These are phyloP conservation scores for Chiroxiphia lanceolata DNA, from an alignment of 2,797 vertebrate genomes.

Conservation along the genomic window DNA sequence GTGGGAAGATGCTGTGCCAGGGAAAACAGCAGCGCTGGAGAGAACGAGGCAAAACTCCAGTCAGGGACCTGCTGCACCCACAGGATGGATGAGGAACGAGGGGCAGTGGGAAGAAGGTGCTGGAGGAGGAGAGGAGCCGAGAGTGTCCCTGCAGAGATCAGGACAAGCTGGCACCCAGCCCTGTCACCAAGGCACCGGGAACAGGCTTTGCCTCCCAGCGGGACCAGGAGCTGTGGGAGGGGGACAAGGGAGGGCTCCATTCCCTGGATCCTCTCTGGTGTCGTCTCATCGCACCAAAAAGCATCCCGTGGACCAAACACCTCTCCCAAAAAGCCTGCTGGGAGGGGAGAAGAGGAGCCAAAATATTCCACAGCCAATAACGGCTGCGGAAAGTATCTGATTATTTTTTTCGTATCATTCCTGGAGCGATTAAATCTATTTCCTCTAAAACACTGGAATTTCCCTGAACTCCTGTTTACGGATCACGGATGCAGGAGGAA, in stretches of 20 bases:
- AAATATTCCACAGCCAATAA: background rate
- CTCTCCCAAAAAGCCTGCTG: too few relatives aligned
- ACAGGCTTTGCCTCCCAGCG: background rate
- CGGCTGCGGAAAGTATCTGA: background rate
- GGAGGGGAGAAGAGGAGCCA: too few relatives aligned
- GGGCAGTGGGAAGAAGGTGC: background rate
- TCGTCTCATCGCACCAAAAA: background rate
- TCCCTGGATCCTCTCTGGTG: background rate
- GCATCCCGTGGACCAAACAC: accelerated
- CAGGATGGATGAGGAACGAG: background rate
- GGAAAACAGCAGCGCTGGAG: accelerated
- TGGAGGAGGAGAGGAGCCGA: background rate
- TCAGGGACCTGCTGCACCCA: background rate
- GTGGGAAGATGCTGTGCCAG: background rate
- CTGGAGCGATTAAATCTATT: constrained; percentile 40
- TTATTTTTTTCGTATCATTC: background rate
- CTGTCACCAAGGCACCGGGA: background rate
- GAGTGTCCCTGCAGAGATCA: background rate
- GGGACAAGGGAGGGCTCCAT: accelerated
- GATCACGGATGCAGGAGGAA: constrained; percentile 77
- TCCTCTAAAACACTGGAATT: constrained; percentile 38
- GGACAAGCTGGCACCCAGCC: background rate
- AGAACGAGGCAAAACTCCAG: background rate
- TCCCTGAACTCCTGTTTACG: constrained; percentile 72
- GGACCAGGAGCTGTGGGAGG: background rate